Evolutionary conservation across 1,140 invertebrate species (phyloP).

Genomic region (Adoxophyes honmai): DNA sequence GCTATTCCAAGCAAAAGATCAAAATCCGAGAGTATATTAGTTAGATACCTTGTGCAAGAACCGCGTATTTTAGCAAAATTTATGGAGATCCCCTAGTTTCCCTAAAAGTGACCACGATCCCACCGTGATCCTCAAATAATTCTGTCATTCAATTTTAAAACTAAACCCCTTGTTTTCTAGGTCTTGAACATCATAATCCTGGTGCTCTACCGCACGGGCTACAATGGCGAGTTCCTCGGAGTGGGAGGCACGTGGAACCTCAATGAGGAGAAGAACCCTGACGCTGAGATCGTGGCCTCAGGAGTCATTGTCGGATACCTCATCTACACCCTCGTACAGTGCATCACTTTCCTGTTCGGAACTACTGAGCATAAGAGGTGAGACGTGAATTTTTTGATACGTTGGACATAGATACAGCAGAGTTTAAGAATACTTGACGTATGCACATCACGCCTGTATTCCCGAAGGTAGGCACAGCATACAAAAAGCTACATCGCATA

Average conservation of each 20-base stretch:
- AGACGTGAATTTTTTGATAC: constrained; percentile 19
- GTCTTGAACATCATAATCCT: constrained; percentile 88
- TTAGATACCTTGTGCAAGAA: too few relatives aligned
- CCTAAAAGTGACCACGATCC: too few relatives aligned
- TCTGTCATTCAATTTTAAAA: not conserved
- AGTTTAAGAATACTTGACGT: too few relatives aligned
- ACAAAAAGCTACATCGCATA: too few relatives aligned
- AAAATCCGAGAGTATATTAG: too few relatives aligned
- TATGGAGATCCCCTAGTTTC: too few relatives aligned
- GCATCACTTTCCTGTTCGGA: constrained; percentile 85
- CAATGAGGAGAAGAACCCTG: constrained; percentile 91
- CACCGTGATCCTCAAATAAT: too few relatives aligned
- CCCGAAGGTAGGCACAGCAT: too few relatives aligned
- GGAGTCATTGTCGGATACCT: constrained; percentile 91
- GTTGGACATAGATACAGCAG: too few relatives aligned
- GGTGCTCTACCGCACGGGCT: constrained; percentile 89
- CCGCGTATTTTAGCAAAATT: too few relatives aligned
- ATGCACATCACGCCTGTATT: too few relatives aligned
- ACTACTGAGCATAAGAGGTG: constrained; percentile 85
- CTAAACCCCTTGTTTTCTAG: constrained; percentile 69
- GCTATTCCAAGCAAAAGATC: too few relatives aligned
- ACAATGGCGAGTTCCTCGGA: constrained; percentile 87
- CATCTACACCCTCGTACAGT: constrained; percentile 85
- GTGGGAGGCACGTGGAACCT: constrained; percentile 92
- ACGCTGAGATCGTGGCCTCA: constrained; percentile 90